Conservation (phyloP, 2,797 vertebrate species). For the Cynopterus sphinx region DNA sequence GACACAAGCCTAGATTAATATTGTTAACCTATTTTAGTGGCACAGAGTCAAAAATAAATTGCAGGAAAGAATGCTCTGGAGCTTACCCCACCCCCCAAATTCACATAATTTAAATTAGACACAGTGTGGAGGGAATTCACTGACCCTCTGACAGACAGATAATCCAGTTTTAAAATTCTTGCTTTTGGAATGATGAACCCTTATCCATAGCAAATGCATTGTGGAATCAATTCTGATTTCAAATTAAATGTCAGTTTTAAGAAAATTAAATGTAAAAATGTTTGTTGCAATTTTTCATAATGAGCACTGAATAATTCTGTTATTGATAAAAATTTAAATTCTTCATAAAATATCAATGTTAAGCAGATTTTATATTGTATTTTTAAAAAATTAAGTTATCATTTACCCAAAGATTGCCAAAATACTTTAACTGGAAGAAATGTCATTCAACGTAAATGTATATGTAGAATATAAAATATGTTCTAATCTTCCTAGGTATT, state of each 20-base stretch:
- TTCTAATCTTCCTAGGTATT: not conserved
- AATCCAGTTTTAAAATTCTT: not conserved
- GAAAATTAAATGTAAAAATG: not conserved
- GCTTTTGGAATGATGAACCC: not conserved
- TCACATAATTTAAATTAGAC: not conserved
- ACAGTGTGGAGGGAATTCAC: not conserved
- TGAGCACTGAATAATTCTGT: not conserved
- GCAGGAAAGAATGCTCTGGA: not conserved
- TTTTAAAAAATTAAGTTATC: not conserved
- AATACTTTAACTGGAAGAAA: not conserved
- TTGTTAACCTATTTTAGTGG: not conserved
- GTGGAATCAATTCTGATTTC: not conserved
- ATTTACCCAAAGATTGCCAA: not conserved
- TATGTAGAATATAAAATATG: not conserved
- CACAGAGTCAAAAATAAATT: not conserved
- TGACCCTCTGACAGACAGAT: not conserved
- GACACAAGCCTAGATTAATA: not conserved
- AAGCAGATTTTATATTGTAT: not conserved
- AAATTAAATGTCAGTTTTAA: not conserved
- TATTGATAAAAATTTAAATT: not conserved
- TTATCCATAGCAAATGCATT: not conserved
- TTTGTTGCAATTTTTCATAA: not conserved
- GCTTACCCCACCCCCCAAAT: not conserved
- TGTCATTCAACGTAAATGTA: not conserved
- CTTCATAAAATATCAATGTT: not conserved